Evolutionary conservation across 2,113 vertebrate genomes (phyloP).

Genomic region (Bubo scandiacus): DNA sequence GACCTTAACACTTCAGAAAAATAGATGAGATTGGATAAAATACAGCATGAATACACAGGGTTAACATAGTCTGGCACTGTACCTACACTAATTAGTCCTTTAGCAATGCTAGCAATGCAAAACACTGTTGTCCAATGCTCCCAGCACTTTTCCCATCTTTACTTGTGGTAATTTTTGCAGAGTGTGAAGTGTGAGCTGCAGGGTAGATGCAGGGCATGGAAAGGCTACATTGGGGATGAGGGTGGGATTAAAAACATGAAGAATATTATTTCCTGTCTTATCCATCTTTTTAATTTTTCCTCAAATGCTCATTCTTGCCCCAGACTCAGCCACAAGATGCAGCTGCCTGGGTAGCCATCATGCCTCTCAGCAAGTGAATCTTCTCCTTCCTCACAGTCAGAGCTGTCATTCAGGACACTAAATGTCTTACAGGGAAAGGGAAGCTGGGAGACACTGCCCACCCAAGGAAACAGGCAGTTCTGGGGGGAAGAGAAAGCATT

Average conservation of each 20-base stretch:
- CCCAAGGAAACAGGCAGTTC: background rate
- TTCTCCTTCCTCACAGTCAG: background rate
- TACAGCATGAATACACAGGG: background rate
- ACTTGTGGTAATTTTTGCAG: background rate
- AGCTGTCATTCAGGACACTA: background rate
- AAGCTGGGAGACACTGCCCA: background rate
- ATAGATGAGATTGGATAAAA: background rate
- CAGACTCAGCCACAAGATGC: background rate
- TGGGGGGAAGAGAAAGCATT: background rate
- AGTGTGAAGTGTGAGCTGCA: background rate
- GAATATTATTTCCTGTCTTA: background rate
- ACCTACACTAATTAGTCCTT: background rate
- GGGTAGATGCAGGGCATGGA: background rate
- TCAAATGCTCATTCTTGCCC: background rate
- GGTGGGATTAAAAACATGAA: background rate
- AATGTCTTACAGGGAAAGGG: background rate
- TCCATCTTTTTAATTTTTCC: background rate
- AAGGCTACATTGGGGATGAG: background rate
- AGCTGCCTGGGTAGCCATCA: background rate
- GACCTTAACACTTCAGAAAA: background rate
- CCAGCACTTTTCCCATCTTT: background rate
- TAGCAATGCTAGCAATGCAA: background rate
- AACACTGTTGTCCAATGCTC: background rate
- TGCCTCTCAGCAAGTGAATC: background rate
- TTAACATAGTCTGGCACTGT: background rate